Evolutionary conservation across 2,113 vertebrate genomes (phyloP).

Genomic region (Nothoprocta perdicaria): DNA sequence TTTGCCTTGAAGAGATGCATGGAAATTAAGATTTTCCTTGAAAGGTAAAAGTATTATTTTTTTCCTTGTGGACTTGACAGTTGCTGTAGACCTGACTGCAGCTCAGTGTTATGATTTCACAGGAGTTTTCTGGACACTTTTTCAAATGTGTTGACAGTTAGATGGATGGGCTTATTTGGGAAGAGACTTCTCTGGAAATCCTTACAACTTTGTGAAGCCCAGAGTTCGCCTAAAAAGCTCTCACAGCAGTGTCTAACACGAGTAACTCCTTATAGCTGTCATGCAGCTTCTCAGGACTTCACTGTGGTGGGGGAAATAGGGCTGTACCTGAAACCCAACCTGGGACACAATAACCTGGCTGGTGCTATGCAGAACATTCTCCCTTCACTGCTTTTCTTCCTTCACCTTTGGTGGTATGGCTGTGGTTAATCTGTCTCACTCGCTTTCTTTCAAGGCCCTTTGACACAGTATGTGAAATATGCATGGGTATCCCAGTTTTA

Average conservation of each 20-base stretch:
- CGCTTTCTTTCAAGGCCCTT: background rate
- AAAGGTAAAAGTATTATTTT: background rate
- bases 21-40: background rate
- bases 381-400: background rate
- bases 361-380: background rate
- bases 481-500: background rate
- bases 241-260: background rate
- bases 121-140: background rate
- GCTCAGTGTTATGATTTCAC: background rate
- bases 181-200: slow-evolving; percentile 25
- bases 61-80: background rate
- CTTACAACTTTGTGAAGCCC: background rate
- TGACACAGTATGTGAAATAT: fast-evolving
- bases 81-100: background rate
- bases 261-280: background rate
- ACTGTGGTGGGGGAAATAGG: background rate
- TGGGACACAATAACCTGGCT: background rate
- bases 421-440: background rate
- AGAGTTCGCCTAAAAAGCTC: slow-evolving; percentile 18
- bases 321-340: background rate
- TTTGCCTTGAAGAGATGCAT: background rate
- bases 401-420: background rate
- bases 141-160: slow-evolving; percentile 19
- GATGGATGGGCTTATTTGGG: background rate
- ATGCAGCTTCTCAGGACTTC: background rate